Evolutionary conservation across 2,888 invertebrate species (phyloP).

Genomic region (Ichneumon xanthorius): DNA sequence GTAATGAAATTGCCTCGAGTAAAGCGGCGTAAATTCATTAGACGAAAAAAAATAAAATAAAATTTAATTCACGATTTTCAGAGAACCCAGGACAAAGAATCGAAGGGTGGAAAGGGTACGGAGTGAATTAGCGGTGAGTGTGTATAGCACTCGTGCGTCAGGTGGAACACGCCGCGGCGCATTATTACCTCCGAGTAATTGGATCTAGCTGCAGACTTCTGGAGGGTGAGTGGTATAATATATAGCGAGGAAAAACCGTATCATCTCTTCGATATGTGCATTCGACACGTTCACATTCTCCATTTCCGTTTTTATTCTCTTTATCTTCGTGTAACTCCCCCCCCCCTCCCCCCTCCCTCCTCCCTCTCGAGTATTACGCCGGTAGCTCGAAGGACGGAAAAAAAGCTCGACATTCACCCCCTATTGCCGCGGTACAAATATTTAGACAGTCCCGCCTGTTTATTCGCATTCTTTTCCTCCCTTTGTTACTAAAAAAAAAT

Average conservation of each 20-base stretch:
- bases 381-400: slow-evolving; percentile 15
- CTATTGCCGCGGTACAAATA: slow-evolving; percentile 57
- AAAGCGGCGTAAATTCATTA: background rate
- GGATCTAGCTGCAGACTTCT: slow-evolving; percentile 44
- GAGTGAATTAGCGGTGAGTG: slow-evolving; percentile 31
- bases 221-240: slow-evolving; percentile 37
- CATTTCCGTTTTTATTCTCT: slow-evolving; percentile 46
- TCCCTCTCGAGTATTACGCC: slow-evolving; percentile 22
- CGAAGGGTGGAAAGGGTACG: background rate
- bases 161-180: slow-evolving; percentile 58
- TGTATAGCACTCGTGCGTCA: slow-evolving; percentile 41
- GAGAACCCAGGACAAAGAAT: slow-evolving; percentile 19
- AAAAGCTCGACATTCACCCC: slow-evolving; percentile 49
- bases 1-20: background rate
- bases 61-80: slow-evolving; percentile 33
- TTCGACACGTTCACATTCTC: slow-evolving; percentile 64
- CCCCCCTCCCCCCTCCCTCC: slow-evolving; percentile 18
- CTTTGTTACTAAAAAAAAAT: slow-evolving; percentile 29
- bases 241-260: slow-evolving; percentile 25
- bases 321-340: slow-evolving; percentile 37
- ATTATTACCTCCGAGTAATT: slow-evolving; percentile 62
- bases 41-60: background rate
- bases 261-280: slow-evolving; percentile 62
- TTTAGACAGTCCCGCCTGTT: slow-evolving; percentile 55
- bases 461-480: slow-evolving; percentile 42